A percentile compares a stretch with the other conserved stretches of the same genome.
phyloP scores from a whole-genome alignment of 2,113 vertebrate genomes.

The Gasterosteus nipponicus region DNA sequence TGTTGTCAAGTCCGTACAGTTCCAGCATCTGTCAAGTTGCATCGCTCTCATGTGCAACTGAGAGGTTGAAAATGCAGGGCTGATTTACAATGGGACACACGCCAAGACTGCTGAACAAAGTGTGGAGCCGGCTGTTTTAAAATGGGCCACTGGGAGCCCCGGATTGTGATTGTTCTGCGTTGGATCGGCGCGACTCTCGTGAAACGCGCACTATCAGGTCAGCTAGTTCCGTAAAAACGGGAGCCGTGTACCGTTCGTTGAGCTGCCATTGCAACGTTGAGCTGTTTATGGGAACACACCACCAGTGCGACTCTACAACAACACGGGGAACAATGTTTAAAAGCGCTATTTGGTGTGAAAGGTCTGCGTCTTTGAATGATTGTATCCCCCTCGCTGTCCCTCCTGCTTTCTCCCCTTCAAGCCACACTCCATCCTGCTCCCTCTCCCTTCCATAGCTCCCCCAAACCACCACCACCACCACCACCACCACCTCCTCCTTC shows the following conservation, averaged over 20 bases:
- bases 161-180: no score
- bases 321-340: conserved; percentile 22
- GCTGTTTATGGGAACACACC: conserved; percentile 16
- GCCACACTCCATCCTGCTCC: conserved; percentile 47
- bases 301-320: conserved; percentile 31
- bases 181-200: background rate
- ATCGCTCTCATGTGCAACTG: conserved; percentile 27
- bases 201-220: background rate
- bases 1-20: no score
- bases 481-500: conserved; percentile 6
- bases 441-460: conserved; percentile 26
- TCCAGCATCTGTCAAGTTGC: no score
- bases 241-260: background rate
- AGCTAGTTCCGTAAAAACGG: background rate
- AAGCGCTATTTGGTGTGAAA: background rate
- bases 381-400: conserved; percentile 12
- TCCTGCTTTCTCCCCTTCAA: conserved; percentile 40
- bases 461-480: conserved; percentile 2
- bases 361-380: conserved; percentile 16
- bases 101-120: background rate
- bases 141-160: background rate
- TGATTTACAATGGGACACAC: conserved; percentile 11
- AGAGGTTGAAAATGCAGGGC: conserved; percentile 13
- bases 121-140: background rate
- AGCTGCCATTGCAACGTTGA: background rate